Conservation (phyloP, 2,888 invertebrate species). For the Pristionchus mayeri region DNA sequence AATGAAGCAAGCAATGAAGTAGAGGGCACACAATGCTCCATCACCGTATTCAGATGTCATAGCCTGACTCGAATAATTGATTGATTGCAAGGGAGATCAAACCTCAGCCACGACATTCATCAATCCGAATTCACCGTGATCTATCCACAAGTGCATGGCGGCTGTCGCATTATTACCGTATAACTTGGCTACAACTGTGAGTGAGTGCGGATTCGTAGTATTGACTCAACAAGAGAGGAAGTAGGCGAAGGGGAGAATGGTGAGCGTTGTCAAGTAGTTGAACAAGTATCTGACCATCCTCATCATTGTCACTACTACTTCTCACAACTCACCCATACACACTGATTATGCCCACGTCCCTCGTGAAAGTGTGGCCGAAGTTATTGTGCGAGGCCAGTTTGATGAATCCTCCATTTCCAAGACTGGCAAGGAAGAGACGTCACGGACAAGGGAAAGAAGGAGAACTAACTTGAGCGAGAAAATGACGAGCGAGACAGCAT, state of each 20-base stretch:
- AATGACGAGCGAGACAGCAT: neutral
- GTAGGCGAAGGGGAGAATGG: neutral
- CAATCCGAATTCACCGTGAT: constrained; percentile 12
- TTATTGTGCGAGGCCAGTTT: constrained; percentile 42
- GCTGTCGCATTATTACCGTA: neutral
- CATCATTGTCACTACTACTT: neutral
- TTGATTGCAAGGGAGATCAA: neutral
- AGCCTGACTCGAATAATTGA: neutral
- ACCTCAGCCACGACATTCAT: constrained; percentile 35
- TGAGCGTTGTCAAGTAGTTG: neutral
- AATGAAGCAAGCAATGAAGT: constrained; percentile 29
- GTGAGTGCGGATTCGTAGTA: neutral
- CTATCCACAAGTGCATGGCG: constrained; percentile 18
- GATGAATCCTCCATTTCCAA: constrained; percentile 21
- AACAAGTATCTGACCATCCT: constrained; percentile 5
- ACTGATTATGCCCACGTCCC: constrained; percentile 4
- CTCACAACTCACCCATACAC: constrained; percentile 28
- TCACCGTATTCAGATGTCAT: neutral
- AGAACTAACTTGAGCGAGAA: constrained; percentile 5
- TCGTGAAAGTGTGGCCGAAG: constrained; percentile 12
- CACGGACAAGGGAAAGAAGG: neutral
- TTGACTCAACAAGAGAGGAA: neutral
- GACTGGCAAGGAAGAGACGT: neutral
- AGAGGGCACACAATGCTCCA: neutral
- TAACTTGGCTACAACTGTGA: neutral